Evolutionary conservation across 2,113 vertebrate species (phyloP).

Genomic region (Mobula hypostoma): DNA sequence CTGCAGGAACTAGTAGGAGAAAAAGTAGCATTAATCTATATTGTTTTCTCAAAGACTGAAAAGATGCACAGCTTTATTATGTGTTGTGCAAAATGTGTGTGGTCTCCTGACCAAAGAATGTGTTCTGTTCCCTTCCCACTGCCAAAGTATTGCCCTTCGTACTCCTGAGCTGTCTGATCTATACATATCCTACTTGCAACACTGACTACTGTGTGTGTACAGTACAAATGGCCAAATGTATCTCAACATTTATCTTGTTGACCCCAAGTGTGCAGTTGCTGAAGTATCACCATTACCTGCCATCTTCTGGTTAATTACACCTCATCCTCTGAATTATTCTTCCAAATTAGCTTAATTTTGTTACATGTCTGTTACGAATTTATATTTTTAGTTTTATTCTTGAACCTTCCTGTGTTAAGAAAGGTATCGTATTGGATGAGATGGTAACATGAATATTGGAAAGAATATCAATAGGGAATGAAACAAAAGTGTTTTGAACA

Average conservation of each 20-base stretch:
- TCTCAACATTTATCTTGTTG: conserved; percentile 54
- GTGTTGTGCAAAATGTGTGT: not conserved
- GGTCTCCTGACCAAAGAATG: not conserved
- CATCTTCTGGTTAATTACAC: conserved; percentile 40
- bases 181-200: conserved; percentile 28
- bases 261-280: conserved; percentile 45
- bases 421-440: not conserved
- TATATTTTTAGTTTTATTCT: not conserved
- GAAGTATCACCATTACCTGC: conserved; percentile 39
- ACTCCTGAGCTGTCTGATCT: conserved; percentile 20
- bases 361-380: conserved; percentile 44
- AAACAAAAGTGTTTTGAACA: not conserved
- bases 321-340: conserved; percentile 43
- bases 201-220: conserved; percentile 49
- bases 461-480: not conserved
- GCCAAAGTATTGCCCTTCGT: conserved; percentile 21
- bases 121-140: conserved; percentile 31
- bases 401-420: not conserved
- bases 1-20: not conserved
- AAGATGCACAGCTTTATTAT: not conserved
- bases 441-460: not conserved
- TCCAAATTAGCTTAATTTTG: conserved; percentile 42
- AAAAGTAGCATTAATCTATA: not conserved
- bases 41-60: conserved; percentile 2
- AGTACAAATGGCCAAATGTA: conserved; percentile 47